A percentile compares a stretch with the other conserved stretches of the same genome.
These are phyloP conservation scores for Anthoptus insignis DNA, from an alignment of 2,888 invertebrate genomes.

Conservation along the genomic window DNA sequence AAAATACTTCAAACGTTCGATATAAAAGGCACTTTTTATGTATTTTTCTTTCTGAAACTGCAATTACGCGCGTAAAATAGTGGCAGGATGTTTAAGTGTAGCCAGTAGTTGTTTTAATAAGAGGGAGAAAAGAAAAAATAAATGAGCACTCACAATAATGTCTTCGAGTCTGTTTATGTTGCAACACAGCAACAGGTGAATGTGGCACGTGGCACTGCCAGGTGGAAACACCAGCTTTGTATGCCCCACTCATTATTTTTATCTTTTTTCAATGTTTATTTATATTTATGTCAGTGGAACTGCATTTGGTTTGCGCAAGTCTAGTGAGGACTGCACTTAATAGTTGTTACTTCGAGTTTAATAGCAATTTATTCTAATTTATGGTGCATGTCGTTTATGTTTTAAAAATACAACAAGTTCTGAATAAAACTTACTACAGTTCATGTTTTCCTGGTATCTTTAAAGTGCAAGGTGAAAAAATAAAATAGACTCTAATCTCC, in stretches of 20 bases:
- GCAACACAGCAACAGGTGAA: slow-evolving; percentile 73
- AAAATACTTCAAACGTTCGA: too few species aligned
- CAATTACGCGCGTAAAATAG: slow-evolving; percentile 41
- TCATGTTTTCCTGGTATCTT: too few species aligned
- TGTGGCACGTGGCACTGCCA: slow-evolving; percentile 72
- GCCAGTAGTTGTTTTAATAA: slow-evolving; percentile 17
- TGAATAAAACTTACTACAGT: too few species aligned
- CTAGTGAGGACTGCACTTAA: too few species aligned
- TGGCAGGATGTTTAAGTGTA: slow-evolving; percentile 4
- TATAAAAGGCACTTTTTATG: not conserved
- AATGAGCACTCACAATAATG: slow-evolving; percentile 13
- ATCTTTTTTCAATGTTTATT: slow-evolving; percentile 7
- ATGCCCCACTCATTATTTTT: slow-evolving; percentile 13
- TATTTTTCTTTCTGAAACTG: slow-evolving; percentile 7
- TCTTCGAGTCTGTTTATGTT: slow-evolving; percentile 49
- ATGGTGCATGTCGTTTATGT: too few species aligned
- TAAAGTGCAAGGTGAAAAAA: too few species aligned
- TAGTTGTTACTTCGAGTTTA: too few species aligned
- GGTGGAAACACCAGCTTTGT: slow-evolving; percentile 56
- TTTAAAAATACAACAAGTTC: too few species aligned
- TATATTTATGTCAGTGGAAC: not conserved
- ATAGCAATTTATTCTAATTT: too few species aligned
- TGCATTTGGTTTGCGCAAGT: not conserved
- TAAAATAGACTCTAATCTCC: too few species aligned
- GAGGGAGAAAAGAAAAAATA: slow-evolving; percentile 10